Base-by-base conservation (phyloP, 2,888 invertebrate genomes). In the Coelinius sp. region DNA sequence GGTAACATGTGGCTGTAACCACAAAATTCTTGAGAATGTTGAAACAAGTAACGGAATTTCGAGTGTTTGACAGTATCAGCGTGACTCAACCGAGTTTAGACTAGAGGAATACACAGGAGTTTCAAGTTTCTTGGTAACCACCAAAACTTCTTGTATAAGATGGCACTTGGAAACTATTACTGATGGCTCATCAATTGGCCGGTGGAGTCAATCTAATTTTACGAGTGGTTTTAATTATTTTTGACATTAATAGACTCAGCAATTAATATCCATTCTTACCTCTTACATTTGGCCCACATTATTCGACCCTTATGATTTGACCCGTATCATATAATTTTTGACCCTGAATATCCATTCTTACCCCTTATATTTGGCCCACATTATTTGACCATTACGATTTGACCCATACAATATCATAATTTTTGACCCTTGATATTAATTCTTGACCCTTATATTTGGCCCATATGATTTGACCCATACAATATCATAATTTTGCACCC, bases 1-100 rank as follows among this genome's bases (percentile, higher is more conserved):
- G 12, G 44, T 44, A 44, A 44, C 44, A 44, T 44, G n/a, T 44
- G n/a, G n/a, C 17, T 14, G 44, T 44, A n/a, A 44, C 44, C 44
- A 17, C 44, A 44, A 44, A 44, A 44, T 35, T 62, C 62, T 62
- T 20, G 38, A 62, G 35, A 62, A 62, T 35, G 38, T 62, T 62
- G 35, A 62, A 62, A 62, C 62, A 35, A 62, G 44, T 44, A 44
- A 44, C 44, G 44, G 44, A 44, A 44, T 44, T 44, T n/a, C 44
- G 14, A 44, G 44, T 44, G 44, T 44, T n/a, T 44, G 14, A 44
- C 44, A 44, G 14, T 44, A 44, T 44, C 44, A 44, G 12, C 44
- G 44, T 44, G 44, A 44, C 44, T 44, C n/a, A 44, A 44, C 14
- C 8, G 44, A 44, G 44, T 44, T 44, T 44, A 44, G 14, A 44